Evolutionary conservation across 30 jellyfish, hydroid and myxozoan species (phyloP).

Genomic region (Catostylus mosaicus): DNA sequence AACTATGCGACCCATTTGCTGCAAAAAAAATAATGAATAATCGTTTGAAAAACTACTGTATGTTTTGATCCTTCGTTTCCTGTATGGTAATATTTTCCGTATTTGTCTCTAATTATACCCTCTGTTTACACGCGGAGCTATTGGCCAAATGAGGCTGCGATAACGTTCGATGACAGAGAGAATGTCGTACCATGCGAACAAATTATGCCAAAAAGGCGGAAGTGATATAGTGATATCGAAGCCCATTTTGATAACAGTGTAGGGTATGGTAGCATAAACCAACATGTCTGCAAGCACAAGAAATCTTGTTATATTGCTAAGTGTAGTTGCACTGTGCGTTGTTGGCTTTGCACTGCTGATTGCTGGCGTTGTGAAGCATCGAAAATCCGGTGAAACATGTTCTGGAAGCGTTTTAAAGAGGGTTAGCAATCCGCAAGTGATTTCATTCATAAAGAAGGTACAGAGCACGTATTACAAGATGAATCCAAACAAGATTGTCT

Average conservation of each 20-base stretch:
- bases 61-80: too few relatives aligned
- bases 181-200: too few relatives aligned
- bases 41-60: too few relatives aligned
- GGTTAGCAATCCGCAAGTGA: slow-evolving; percentile 31
- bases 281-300: neutral
- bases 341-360: slow-evolving; percentile 9
- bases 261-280: slow-evolving; percentile 5
- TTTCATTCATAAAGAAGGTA: slow-evolving; percentile 61
- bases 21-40: too few relatives aligned
- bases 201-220: neutral
- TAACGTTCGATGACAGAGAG: too few relatives aligned
- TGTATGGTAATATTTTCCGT: too few relatives aligned
- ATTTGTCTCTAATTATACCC: too few relatives aligned
- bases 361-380: slow-evolving; percentile 26
- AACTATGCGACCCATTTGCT: too few relatives aligned
- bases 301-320: neutral
- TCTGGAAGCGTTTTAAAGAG: neutral
- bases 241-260: neutral
- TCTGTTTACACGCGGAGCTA: too few relatives aligned
- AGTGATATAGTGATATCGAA: neutral
- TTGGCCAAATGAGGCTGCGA: too few relatives aligned
- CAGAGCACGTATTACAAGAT: slow-evolving; percentile 70
- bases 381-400: slow-evolving; percentile 14
- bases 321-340: neutral
- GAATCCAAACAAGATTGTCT: slow-evolving; percentile 76